A percentile compares a stretch with the other conserved stretches of the same genome.
These are phyloP conservation scores for Muscina levida DNA, from an alignment of 2,888 invertebrate species.

Conservation along the genomic window DNA sequence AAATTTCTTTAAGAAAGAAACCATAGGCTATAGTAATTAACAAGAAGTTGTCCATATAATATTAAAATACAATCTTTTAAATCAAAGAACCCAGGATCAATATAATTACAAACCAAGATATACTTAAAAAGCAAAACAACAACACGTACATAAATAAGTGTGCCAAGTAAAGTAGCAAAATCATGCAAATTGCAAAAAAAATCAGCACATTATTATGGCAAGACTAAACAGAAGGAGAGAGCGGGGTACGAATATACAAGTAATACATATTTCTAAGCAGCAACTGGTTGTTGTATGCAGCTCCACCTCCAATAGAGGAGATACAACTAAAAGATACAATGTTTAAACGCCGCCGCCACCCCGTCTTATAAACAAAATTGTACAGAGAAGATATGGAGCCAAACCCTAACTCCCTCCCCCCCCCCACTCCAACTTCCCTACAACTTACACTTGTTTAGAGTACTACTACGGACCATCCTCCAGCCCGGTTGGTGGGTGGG, in stretches of 20 bases:
- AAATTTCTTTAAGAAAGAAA: no score
- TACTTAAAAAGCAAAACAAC: not conserved
- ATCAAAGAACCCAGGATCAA: not conserved
- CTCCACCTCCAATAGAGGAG: constrained; percentile 45
- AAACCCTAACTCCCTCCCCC: not conserved
- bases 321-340: constrained; percentile 39
- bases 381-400: no score
- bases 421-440: not conserved
- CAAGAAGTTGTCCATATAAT: no score
- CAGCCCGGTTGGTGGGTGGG: not conserved
- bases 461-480: not conserved
- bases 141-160: constrained; percentile 10
- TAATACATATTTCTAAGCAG: constrained; percentile 1
- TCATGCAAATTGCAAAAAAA: constrained; percentile 56
- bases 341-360: not conserved
- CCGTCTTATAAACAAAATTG: no score
- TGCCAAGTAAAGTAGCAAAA: constrained; percentile 59
- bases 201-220: constrained; percentile 14
- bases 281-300: constrained; percentile 61
- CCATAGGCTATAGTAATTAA: no score
- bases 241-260: no score
- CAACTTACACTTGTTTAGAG: not conserved
- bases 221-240: no score
- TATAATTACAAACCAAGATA: not conserved
- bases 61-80: no score